phyloP scores from a whole-genome alignment of 2,113 vertebrate species.

The Xenopus tropicalis region DNA sequence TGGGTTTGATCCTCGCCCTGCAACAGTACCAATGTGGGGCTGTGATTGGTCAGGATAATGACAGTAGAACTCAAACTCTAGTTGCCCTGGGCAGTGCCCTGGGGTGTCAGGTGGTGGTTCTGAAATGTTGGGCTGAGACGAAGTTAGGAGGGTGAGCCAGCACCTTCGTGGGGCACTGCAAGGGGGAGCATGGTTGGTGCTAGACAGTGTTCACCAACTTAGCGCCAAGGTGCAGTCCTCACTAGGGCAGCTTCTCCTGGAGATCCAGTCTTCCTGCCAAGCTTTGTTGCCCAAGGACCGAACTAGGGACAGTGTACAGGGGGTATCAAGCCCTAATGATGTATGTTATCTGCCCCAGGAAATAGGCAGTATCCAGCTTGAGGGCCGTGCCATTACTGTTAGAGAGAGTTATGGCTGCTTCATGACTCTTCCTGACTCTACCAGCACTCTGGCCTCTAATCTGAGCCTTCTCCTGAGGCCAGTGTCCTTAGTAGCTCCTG shows the following conservation, averaged over 20 bases:
- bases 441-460: slow-evolving; percentile 59
- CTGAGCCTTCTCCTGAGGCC: slow-evolving; percentile 67
- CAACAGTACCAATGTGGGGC: slow-evolving; percentile 68
- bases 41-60: slow-evolving; percentile 63
- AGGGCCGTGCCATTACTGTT: slow-evolving; percentile 57
- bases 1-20: slow-evolving; percentile 73
- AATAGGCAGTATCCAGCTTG: slow-evolving; percentile 56
- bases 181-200: slow-evolving; percentile 72
- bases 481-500: slow-evolving; percentile 63
- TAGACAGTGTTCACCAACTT: slow-evolving; percentile 65
- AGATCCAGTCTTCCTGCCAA: slow-evolving; percentile 62
- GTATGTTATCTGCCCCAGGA: slow-evolving; percentile 41
- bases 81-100: slow-evolving; percentile 64
- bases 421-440: slow-evolving; percentile 53
- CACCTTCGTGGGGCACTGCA: slow-evolving; percentile 73
- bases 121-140: slow-evolving; percentile 60
- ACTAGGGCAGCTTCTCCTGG: slow-evolving; percentile 65
- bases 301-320: not conserved
- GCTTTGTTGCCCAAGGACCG: slow-evolving; percentile 38
- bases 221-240: slow-evolving; percentile 58
- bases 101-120: slow-evolving; percentile 67
- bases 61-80: slow-evolving; percentile 63
- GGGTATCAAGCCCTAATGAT: not conserved
- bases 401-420: slow-evolving; percentile 68
- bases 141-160: slow-evolving; percentile 55